phyloP scores from a whole-genome alignment of 2,797 vertebrate species.

The Rhynchotus rufescens region DNA sequence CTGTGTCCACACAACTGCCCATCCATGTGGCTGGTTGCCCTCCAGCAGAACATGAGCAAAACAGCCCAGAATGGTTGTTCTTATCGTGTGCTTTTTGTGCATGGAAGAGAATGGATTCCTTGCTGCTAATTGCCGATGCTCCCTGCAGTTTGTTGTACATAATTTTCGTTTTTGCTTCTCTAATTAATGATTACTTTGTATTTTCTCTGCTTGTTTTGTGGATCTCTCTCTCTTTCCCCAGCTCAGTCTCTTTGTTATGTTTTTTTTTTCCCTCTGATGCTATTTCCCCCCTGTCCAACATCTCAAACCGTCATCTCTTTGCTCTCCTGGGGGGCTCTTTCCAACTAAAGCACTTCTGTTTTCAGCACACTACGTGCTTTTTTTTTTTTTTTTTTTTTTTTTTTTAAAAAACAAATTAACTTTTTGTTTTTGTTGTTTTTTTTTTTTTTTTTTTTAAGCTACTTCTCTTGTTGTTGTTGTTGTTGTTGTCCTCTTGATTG shows the following conservation, averaged over 20 bases:
- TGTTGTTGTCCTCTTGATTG: neutral
- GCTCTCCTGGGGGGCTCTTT: neutral
- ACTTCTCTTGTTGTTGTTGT: neutral
- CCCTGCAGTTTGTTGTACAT: constrained; percentile 22
- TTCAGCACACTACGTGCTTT: neutral
- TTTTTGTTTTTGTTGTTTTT: too few relatives aligned
- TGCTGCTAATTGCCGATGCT: neutral
- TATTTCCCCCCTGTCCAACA: neutral
- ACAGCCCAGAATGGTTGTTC: neutral
- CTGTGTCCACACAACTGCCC: neutral
- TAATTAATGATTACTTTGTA: constrained; percentile 20
- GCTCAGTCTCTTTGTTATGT: neutral
- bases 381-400: too few relatives aligned
- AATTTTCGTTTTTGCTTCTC: constrained; percentile 6
- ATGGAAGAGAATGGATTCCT: neutral
- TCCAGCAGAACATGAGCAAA: neutral
- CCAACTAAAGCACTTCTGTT: neutral
- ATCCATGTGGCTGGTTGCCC: neutral
- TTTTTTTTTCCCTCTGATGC: neutral
- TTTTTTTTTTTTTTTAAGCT: neutral
- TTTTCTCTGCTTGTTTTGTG: neutral
- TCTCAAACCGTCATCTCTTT: neutral
- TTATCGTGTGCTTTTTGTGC: neutral
- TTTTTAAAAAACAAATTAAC: too few relatives aligned
- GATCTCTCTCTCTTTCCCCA: neutral